phyloP scores from a whole-genome alignment of 2,888 invertebrate genomes.

The Linyphia triangularis region DNA sequence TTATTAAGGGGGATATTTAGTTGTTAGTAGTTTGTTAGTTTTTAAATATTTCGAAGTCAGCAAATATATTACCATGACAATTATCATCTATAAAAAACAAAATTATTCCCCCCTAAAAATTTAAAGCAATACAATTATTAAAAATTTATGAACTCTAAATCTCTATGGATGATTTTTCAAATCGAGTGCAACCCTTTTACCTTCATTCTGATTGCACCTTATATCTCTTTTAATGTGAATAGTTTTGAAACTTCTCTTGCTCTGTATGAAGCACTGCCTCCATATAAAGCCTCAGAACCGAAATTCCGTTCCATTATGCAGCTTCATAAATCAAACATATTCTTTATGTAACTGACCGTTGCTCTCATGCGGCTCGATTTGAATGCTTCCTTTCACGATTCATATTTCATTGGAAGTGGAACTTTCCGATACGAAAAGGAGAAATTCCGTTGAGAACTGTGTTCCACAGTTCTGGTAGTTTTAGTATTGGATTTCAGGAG shows the following conservation, averaged over 20 bases:
- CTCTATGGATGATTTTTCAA: not conserved
- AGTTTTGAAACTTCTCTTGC: not conserved
- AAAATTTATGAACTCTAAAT: no score
- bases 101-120: no score
- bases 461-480: not conserved
- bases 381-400: slow-evolving; percentile 33
- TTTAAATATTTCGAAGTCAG: no score
- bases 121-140: no score
- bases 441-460: not conserved
- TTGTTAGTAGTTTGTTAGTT: no score
- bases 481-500: not conserved
- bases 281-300: not conserved
- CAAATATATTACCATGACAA: no score
- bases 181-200: not conserved
- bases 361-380: slow-evolving; percentile 35
- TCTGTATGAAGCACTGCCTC: not conserved
- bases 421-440: slow-evolving; percentile 20
- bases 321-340: slow-evolving; percentile 33
- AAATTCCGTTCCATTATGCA: not conserved
- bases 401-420: slow-evolving; percentile 34
- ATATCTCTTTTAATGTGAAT: not conserved
- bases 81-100: no score
- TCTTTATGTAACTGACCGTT: slow-evolving; percentile 50
- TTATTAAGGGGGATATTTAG: no score
- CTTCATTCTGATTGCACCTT: not conserved